Base-by-base conservation (phyloP, 23 tunicate genomes). In the Styela plicata region DNA sequence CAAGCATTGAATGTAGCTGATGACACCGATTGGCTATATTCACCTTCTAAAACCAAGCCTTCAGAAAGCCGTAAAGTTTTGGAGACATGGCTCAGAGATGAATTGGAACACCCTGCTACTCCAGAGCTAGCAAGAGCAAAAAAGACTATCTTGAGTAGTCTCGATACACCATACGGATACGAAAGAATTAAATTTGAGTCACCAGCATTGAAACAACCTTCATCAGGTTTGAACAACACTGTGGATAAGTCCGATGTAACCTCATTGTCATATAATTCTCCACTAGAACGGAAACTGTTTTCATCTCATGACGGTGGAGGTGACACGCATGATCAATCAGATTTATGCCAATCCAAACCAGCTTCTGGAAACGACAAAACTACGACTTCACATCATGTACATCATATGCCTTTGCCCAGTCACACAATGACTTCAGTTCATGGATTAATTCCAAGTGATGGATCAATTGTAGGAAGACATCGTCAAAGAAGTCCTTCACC, bases 31-130 rank as follows among this genome's bases (percentile, higher is more conserved):
- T 76, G 81, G 81, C n/a, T 76, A 24, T 53, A 33, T 76, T 52
- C 81, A 25, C 31, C 71, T 16, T 29, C 71, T 24, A 67, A 67
- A 29, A 25, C 71, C 37, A 76, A n/a, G 24, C 18, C 16, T 22
- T 36, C 36, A 22, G 66, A 52, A 2, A 53, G 27, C 27, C 64
- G 2, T 27, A 27, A 5, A 22, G n/a, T 29, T 1, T 44, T 76
- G 26, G 32, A 66, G 23, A 69, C 80, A 10, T 92, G 97, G 97
- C 20, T 92, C 52, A 71, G 75, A 21, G 70, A 84, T 28, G 97
- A 92, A 52, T 62, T 92, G 22, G 97, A 92, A 79, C 81, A 86
- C 69, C 97, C 97, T 10, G 65, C 63, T 57, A 83, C 91, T 23
- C 97, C 89, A 26, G 86, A 87, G 26, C 83, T 92, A 35, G 86